Conservation (phyloP, 2,113 vertebrate species). For the Haemorhous mexicanus region DNA sequence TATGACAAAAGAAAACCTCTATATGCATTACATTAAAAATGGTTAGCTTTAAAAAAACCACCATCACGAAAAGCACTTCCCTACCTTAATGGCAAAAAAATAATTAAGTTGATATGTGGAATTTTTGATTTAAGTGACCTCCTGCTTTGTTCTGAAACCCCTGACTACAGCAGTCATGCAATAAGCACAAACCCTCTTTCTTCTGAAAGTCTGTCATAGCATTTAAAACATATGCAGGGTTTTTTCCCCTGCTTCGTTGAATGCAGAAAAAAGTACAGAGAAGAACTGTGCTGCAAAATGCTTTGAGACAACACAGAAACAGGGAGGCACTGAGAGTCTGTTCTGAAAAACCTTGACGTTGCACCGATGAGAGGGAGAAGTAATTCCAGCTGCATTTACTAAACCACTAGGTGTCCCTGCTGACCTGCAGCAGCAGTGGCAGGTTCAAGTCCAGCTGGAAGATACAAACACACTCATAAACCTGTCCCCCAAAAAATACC, state of each 20-base stretch:
- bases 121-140: not conserved
- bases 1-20: not conserved
- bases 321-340: not conserved
- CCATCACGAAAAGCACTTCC: not conserved
- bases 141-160: not conserved
- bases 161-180: not conserved
- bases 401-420: conserved; percentile 47
- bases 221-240: accelerated
- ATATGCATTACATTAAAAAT: not conserved
- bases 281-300: not conserved
- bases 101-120: not conserved
- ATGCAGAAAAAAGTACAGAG: not conserved
- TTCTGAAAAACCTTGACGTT: accelerated
- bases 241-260: not conserved
- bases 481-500: not conserved
- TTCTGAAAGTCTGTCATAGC: not conserved
- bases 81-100: not conserved
- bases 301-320: not conserved
- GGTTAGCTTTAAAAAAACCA: not conserved
- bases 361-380: not conserved
- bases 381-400: not conserved
- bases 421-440: not conserved
- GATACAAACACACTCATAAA: not conserved
- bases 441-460: not conserved
- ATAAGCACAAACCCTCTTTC: not conserved